Evolutionary conservation across 2,113 vertebrate species (phyloP).

Genomic region (Amphiprion percula): DNA sequence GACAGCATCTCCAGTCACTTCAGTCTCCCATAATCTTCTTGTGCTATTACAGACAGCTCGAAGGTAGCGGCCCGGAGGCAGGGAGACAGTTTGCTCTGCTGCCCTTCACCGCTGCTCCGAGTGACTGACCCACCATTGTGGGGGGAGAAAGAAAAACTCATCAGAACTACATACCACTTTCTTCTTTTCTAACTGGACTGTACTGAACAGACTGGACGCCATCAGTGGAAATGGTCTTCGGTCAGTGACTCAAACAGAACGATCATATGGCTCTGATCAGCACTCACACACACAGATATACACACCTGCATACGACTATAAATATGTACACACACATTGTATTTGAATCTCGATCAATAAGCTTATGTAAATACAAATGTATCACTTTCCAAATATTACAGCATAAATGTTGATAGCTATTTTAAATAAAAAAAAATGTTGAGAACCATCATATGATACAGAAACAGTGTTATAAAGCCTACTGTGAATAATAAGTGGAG

Average conservation of each 20-base stretch:
- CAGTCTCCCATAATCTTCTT: conserved; percentile 45
- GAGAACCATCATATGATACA: conserved; percentile 71
- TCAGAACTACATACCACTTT: conserved; percentile 22
- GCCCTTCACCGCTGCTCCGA: conserved; percentile 18
- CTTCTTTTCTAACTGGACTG: conserved; percentile 57
- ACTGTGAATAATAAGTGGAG: conserved; percentile 78
- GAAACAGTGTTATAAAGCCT: conserved; percentile 78
- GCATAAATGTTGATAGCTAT: conserved; percentile 78
- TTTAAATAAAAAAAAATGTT: conserved; percentile 75
- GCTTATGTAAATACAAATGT: conserved; percentile 83
- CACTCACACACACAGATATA: conserved; percentile 64
- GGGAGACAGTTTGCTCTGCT: conserved; percentile 11
- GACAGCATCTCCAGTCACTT: conserved; percentile 48
- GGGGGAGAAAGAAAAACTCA: conserved; percentile 10
- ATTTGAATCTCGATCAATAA: conserved; percentile 81
- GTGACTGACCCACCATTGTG: conserved; percentile 15
- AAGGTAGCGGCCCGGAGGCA: conserved; percentile 5
- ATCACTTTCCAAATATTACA: conserved; percentile 83
- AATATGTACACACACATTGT: conserved; percentile 74
- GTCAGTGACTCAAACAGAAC: conserved; percentile 45
- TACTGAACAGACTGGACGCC: conserved; percentile 42
- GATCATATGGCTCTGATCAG: conserved; percentile 48
- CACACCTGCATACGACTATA: conserved; percentile 63
- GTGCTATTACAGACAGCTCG: conserved; percentile 34
- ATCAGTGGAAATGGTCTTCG: conserved; percentile 35